Evolutionary conservation across 53 echinoderm and acorn worm species (phyloP).

Genomic region (Holothuria scabra): DNA sequence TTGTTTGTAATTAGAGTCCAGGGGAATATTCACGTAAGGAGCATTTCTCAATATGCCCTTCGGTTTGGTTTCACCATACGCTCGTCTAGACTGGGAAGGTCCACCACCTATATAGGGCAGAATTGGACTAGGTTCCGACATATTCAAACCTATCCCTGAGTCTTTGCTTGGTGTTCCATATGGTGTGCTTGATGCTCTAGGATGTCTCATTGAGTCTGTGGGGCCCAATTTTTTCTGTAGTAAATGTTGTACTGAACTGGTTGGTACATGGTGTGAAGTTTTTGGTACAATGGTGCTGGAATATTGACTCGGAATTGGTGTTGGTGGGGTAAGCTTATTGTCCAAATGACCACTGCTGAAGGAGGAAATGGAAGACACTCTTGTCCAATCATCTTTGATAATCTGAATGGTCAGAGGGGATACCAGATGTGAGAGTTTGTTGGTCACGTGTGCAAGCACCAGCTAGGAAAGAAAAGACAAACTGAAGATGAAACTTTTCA

Average conservation of each 20-base stretch:
- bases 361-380: constrained; percentile 69
- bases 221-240: constrained; percentile 49
- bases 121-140: constrained; percentile 56
- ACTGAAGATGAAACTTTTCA: neutral
- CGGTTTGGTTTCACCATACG: constrained; percentile 13
- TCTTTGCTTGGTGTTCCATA: constrained; percentile 78
- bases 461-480: constrained; percentile 60
- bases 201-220: constrained; percentile 51
- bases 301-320: constrained; percentile 59
- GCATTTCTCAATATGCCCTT: constrained; percentile 63
- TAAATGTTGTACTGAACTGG: constrained; percentile 19
- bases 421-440: constrained; percentile 94
- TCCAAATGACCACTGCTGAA: constrained; percentile 61
- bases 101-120: constrained; percentile 12
- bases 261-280: neutral
- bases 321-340: constrained; percentile 67
- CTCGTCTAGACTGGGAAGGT: constrained; percentile 20
- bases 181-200: constrained; percentile 90
- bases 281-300: constrained; percentile 9
- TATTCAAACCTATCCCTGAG: constrained; percentile 73
- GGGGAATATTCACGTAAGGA: neutral
- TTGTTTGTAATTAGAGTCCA: neutral
- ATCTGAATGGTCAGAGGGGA: constrained; percentile 88
- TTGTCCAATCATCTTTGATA: constrained; percentile 97
- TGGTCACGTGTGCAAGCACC: constrained; percentile 95